Percentiles rank a stretch among this genome's conserved stretches.
Evolutionary conservation across 2,113 vertebrate genomes (phyloP).

Genomic region (Dasypus novemcinctus): DNA sequence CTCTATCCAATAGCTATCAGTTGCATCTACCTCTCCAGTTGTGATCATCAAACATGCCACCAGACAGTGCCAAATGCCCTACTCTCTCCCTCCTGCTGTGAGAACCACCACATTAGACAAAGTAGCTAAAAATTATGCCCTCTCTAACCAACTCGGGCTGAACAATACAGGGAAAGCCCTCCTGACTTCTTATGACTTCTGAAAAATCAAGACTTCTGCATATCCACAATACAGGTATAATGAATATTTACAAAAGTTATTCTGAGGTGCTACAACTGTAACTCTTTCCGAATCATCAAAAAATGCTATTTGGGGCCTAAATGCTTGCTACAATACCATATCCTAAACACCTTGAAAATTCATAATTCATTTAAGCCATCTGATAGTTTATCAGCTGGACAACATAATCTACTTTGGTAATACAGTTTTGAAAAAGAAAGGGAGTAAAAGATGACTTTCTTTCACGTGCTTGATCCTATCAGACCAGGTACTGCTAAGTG

Average conservation of each 20-base stretch:
- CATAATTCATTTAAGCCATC: background rate
- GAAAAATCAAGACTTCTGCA: background rate
- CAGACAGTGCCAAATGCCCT: background rate
- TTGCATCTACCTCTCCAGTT: background rate
- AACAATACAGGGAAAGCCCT: background rate
- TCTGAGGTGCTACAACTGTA: background rate
- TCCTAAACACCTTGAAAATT: background rate
- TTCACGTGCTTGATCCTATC: background rate
- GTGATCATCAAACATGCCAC: background rate
- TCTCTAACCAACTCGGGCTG: background rate
- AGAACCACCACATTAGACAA: background rate
- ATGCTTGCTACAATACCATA: background rate
- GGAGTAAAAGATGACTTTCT: background rate
- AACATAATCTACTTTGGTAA: background rate
- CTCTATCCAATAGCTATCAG: background rate
- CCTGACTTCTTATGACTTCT: background rate
- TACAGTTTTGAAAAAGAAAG: too few relatives aligned
- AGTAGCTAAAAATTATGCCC: background rate
- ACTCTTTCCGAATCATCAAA: background rate
- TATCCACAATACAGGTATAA: background rate
- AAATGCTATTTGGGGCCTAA: background rate
- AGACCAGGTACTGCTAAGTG: conserved; percentile 19
- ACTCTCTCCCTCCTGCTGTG: background rate
- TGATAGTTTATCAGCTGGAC: background rate
- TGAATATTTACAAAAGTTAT: background rate